Percentiles rank a stretch among this genome's conserved stretches.
phyloP scores from a whole-genome alignment of 2,797 vertebrate genomes.

The Mastacembelus armatus region DNA sequence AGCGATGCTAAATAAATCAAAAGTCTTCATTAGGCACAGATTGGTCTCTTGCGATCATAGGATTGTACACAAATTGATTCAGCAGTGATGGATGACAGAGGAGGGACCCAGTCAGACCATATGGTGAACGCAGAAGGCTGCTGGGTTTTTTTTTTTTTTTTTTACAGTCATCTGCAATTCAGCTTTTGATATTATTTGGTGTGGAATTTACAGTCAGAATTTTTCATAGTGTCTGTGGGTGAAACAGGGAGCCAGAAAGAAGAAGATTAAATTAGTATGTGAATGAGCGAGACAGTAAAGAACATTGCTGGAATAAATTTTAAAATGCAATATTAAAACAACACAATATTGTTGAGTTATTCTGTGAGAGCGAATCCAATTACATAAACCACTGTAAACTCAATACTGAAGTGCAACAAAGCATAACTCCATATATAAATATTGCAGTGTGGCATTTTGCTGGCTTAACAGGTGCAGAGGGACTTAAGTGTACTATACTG shows the following conservation, averaged over 20 bases:
- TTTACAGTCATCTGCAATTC: background rate
- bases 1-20: constrained; percentile 68
- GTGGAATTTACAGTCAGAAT: background rate
- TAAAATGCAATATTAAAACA: too few species aligned
- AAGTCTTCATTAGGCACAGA: constrained; percentile 68
- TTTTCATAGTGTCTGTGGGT: background rate
- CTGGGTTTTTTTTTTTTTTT: too few species aligned
- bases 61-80: constrained; percentile 61
- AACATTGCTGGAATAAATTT: too few species aligned
- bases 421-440: background rate
- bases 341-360: background rate
- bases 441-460: constrained; percentile 9
- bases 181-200: background rate
- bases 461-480: constrained; percentile 1
- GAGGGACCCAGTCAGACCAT: constrained; percentile 16
- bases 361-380: background rate
- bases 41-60: constrained; percentile 52
- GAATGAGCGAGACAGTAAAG: background rate
- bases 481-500: constrained; percentile 42
- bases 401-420: background rate
- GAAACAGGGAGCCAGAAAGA: background rate
- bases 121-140: background rate
- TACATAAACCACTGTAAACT: background rate
- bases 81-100: constrained; percentile 34
- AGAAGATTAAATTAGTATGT: background rate